Base-by-base conservation (phyloP, 2,888 invertebrate species). In the Elegia similella region DNA sequence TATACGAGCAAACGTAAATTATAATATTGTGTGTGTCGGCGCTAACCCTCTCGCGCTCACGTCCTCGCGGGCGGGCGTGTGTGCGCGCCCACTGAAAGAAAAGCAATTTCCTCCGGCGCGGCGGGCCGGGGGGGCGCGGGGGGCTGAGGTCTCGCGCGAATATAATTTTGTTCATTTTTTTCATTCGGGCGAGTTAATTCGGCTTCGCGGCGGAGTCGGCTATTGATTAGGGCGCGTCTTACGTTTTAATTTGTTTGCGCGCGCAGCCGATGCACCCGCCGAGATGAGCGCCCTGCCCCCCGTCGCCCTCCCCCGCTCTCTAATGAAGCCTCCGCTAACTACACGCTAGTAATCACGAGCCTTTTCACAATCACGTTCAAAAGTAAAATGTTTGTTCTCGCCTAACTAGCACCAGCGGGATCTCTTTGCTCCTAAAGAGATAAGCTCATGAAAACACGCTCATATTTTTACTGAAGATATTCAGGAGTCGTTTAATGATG, bases 171-270 rank as follows among this genome's bases (percentile, higher is more conserved):
- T 89, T 91, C 91, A 91, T 90, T 91, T 91, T 77, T 91, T 90
- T 90, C 86, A 90, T 91, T 89, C 88, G 89, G 88, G 80, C 86
- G 88, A 89, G 90, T 90, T 90, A 91, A 90, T 91, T 90, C 90
- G 84, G 86, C 88, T 89, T 80, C 86, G 87, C 86, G 86, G 88
- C 86, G 86, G 80, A 85, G 86, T 82, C 84, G 84, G 91, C 90
- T 91, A 91, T 91, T 91, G 91, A 91, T 91, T 91, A 91, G 90
- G 90, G 88, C 88, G 91, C 90, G 90, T 91, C 90, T 90, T 90
- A 90, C 88, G 87, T 88, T 90, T 91, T 90, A 90, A 89, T 91
- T 89, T 90, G 90, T 90, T 90, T 90, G 91, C 91, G 90, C 89
- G 89, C 91, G 91, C 90, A 91, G 86, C 83, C 76, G 84, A 88